Evolutionary conservation across 2,113 vertebrate species (phyloP).

Genomic region (Sitta europaea): DNA sequence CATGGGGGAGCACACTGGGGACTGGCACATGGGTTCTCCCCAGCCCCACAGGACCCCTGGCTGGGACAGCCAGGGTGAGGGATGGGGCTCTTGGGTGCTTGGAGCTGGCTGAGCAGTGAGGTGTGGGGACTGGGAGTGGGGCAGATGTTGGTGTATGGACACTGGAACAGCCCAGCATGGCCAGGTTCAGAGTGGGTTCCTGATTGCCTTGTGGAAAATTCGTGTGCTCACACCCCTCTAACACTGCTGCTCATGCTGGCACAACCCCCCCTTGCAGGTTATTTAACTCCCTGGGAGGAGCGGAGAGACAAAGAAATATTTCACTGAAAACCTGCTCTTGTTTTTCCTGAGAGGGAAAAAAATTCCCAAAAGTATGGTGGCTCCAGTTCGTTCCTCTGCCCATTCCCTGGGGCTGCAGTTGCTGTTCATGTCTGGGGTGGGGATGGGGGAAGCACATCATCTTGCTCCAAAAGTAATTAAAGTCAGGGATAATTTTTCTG

Average conservation of each 20-base stretch:
- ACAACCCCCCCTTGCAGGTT: not conserved
- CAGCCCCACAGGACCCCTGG: not conserved
- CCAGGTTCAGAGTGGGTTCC: not conserved
- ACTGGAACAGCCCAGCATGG: not conserved
- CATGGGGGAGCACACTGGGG: not conserved
- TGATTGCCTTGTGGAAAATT: not conserved
- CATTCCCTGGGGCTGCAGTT: not conserved
- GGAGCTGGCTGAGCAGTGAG: not conserved
- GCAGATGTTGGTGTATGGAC: not conserved
- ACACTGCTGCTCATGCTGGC: not conserved
- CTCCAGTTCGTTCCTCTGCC: not conserved
- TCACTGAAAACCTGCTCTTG: not conserved
- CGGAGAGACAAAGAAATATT: not conserved
- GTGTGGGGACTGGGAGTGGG: not conserved
- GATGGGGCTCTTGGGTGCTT: not conserved
- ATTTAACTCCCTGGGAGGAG: not conserved
- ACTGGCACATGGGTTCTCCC: not conserved
- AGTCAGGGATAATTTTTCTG: not conserved
- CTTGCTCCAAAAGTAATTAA: not conserved
- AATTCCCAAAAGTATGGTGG: not conserved
- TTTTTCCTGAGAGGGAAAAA: not conserved
- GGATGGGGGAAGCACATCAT: not conserved
- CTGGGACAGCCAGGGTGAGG: not conserved
- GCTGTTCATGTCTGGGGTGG: not conserved
- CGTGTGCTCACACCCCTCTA: accelerated